These are phyloP conservation scores for Erebia aethiops DNA, from an alignment of 2,888 invertebrate species.

Conservation along the genomic window DNA sequence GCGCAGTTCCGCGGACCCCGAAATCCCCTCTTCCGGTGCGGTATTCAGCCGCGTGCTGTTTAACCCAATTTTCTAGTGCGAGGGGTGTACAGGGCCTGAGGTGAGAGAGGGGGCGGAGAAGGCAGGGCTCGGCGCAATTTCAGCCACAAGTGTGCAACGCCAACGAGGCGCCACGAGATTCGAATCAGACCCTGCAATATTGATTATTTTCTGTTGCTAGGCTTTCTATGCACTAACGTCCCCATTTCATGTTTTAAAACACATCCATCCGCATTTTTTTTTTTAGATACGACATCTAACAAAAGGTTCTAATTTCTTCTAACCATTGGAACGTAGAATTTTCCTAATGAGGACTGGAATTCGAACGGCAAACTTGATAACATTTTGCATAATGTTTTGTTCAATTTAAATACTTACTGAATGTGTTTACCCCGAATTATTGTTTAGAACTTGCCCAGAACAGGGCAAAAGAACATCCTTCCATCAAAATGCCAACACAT, in stretches of 20 bases:
- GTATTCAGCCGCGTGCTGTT: conserved; percentile 76
- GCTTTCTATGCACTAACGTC: conserved; percentile 39
- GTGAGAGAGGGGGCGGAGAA: conserved; percentile 50
- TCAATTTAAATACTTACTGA: neutral
- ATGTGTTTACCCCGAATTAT: neutral
- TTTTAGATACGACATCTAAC: neutral
- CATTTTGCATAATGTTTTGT: neutral
- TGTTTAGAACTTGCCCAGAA: too few relatives aligned
- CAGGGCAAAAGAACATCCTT: neutral
- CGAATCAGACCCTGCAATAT: conserved; percentile 71
- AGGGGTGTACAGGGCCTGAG: conserved; percentile 68
- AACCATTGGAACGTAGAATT: neutral
- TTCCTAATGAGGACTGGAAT: neutral
- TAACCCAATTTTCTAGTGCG: conserved; percentile 81
- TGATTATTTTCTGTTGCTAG: conserved; percentile 68
- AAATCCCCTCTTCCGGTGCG: conserved; percentile 78
- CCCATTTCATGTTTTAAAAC: conserved; percentile 24
- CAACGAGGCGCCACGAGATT: conserved; percentile 67
- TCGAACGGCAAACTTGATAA: neutral
- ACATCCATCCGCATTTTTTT: neutral
- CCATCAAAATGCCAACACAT: neutral
- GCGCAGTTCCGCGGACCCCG: conserved; percentile 73
- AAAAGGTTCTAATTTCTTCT: neutral
- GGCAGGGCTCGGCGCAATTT: conserved; percentile 61
- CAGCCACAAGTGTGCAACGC: conserved; percentile 74